Conservation (phyloP, 2,113 vertebrate species). For the Heterochromis multidens region DNA sequence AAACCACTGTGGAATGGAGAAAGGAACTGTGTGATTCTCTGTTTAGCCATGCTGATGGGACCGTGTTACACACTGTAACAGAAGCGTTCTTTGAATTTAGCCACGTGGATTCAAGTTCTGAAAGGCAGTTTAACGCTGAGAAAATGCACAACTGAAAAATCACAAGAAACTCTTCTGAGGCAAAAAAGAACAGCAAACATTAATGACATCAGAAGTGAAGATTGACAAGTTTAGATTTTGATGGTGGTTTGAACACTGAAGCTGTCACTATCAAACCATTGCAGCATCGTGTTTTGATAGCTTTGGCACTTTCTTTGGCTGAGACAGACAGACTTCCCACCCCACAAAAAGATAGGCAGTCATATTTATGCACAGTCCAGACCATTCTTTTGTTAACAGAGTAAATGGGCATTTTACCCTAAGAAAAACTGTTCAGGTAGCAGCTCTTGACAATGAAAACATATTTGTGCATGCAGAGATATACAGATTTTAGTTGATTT, state of each 20-base stretch:
- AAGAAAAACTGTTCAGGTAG: background rate
- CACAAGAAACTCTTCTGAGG: background rate
- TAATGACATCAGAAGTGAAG: background rate
- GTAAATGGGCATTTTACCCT: background rate
- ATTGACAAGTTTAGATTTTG: background rate
- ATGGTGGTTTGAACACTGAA: background rate
- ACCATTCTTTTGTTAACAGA: background rate
- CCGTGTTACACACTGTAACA: too few species aligned
- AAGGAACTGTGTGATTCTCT: too few species aligned
- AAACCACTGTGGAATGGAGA: too few species aligned
- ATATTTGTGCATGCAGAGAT: background rate
- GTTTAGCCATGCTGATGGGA: too few species aligned
- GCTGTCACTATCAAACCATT: background rate
- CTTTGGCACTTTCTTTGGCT: background rate
- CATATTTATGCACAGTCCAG: background rate
- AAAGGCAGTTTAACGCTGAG: too few species aligned
- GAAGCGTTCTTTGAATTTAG: too few species aligned
- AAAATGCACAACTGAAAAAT: too few species aligned
- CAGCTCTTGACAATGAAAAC: background rate
- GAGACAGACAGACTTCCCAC: background rate
- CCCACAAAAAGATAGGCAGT: background rate
- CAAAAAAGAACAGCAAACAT: background rate
- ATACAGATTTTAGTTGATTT: too few species aligned
- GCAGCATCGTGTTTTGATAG: background rate
- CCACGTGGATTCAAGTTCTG: too few species aligned